A percentile compares a stretch with the other conserved stretches of the same genome.
Conservation (phyloP, 2,888 invertebrate genomes). For the Xanthorhoe spadicearia region DNA sequence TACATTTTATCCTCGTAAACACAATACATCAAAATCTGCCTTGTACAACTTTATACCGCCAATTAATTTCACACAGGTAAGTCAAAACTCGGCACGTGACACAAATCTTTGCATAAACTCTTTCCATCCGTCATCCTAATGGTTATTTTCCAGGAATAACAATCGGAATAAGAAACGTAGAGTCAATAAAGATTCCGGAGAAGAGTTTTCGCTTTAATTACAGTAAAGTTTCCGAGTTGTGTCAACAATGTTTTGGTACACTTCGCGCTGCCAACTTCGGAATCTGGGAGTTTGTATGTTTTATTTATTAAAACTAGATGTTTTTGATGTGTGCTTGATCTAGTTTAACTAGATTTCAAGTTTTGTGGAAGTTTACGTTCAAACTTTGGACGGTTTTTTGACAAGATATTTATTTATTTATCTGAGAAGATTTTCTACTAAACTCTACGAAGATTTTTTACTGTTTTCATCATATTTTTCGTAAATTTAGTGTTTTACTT, state of each 20-base stretch:
- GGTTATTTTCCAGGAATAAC: conserved; percentile 21
- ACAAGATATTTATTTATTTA: too few species aligned
- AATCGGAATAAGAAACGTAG: conserved; percentile 30
- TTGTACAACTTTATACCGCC: background rate
- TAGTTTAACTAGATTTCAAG: too few species aligned
- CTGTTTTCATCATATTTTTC: too few species aligned
- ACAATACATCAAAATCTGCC: too few species aligned
- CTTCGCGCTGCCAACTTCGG: conserved; percentile 34
- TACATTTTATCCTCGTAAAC: too few species aligned
- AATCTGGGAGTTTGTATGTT: conserved; percentile 26
- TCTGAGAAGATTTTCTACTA: too few species aligned
- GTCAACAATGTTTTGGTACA: conserved; percentile 49
- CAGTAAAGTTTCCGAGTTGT: conserved; percentile 53
- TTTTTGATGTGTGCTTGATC: background rate
- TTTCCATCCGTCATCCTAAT: conserved; percentile 1
- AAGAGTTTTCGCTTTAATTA: conserved; percentile 66
- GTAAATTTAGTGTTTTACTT: too few species aligned
- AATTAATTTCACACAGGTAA: conserved; percentile 6
- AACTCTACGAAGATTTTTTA: too few species aligned
- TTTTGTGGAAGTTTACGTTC: too few species aligned
- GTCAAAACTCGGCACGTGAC: conserved; percentile 7
- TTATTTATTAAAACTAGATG: conserved; percentile 21
- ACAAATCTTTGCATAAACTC: conserved; percentile 8
- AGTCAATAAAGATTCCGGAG: conserved; percentile 63
- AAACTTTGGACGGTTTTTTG: too few species aligned